A percentile compares a stretch with the other conserved stretches of the same genome.
phyloP scores from a whole-genome alignment of 1,140 invertebrate species.

The Belonocnema kinseyi region DNA sequence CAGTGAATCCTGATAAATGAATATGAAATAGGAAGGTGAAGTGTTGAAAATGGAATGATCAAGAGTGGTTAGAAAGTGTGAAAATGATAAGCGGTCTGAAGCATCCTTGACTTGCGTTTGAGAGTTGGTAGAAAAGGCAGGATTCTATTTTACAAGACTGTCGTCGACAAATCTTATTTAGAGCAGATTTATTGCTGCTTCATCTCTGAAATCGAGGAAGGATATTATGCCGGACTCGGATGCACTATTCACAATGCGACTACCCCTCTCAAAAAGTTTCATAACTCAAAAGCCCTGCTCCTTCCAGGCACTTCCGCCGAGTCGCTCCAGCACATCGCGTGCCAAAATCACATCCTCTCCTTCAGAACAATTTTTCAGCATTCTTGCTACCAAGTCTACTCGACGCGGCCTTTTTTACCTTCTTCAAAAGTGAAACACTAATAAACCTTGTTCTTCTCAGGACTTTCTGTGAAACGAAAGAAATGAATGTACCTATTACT shows the following conservation, averaged over 20 bases:
- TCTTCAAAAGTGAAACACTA: neutral
- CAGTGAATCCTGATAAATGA: constrained; percentile 26
- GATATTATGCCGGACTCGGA: constrained; percentile 68
- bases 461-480: neutral
- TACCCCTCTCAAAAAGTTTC: constrained; percentile 69
- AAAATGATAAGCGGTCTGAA: neutral
- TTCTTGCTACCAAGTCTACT: neutral
- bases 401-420: neutral
- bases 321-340: constrained; percentile 61
- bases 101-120: neutral
- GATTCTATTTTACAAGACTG: constrained; percentile 62
- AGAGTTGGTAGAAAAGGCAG: neutral
- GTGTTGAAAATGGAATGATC: neutral
- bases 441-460: neutral
- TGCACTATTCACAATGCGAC: constrained; percentile 67
- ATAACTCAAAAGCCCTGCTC: constrained; percentile 69
- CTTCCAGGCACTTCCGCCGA: constrained; percentile 63
- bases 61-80: constrained; percentile 1
- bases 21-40: neutral
- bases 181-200: constrained; percentile 64
- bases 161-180: constrained; percentile 70
- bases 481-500: constrained; percentile 23
- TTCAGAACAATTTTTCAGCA: constrained; percentile 51
- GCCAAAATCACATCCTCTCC: constrained; percentile 62
- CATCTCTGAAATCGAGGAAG: constrained; percentile 61